A percentile compares a stretch with the other conserved stretches of the same genome.
Evolutionary conservation across 92 coral and sea anemone species (phyloP).

Genomic region (Actinostola sp.): DNA sequence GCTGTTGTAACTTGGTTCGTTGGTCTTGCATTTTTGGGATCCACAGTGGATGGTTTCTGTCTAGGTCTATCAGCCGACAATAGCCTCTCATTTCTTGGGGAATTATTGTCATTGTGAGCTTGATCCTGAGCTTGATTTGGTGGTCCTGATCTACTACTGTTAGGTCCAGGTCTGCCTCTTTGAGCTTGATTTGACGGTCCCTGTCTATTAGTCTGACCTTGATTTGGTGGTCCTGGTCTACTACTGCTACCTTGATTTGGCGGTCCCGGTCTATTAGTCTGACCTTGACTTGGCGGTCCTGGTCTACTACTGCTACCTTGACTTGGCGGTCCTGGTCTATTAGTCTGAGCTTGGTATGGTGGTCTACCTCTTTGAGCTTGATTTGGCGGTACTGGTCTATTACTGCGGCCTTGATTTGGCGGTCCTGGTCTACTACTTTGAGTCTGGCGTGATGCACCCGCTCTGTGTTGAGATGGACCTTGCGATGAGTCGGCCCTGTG

Average conservation of each 20-base stretch:
- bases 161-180: too few relatives aligned
- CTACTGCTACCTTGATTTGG: background rate
- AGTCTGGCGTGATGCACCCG: background rate
- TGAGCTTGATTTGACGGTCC: background rate
- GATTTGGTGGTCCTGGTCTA: background rate
- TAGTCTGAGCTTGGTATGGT: background rate
- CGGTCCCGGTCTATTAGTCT: background rate
- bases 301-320: background rate
- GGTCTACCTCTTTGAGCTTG: background rate
- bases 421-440: background rate
- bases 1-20: background rate
- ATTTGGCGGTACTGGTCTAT: background rate
- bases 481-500: background rate
- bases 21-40: background rate
- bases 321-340: background rate
- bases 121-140: background rate
- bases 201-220: background rate
- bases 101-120: background rate
- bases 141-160: too few relatives aligned
- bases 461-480: background rate
- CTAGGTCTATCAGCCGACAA: background rate
- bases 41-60: background rate
- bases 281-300: background rate
- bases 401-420: background rate
- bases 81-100: background rate